Base-by-base conservation (phyloP, 2,888 invertebrate species). In the Hololepta plana region DNA sequence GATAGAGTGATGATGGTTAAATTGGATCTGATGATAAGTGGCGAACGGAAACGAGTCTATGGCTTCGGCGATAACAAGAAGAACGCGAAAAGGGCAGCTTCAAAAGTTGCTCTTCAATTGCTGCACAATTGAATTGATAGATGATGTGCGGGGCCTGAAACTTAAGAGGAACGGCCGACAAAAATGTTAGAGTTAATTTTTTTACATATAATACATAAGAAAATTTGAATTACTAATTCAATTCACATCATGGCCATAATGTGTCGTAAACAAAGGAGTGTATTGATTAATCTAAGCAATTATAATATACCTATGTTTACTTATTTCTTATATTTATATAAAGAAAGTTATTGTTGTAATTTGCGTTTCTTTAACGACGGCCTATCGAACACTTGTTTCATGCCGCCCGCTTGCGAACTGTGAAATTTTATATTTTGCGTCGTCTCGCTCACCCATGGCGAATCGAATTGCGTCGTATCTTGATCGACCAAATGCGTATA, bases 401-500 rank as follows among this genome's bases (percentile, higher is more conserved):
- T 76, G 10, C 93, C 95, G 8, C 90, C 96, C 2, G 91, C 80
- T 50, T 81, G 80, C 47, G 77, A 76, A 38, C 71, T 69, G 43
- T 80, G 75, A 45, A 88, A 88, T 53, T 88, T 88, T 21, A 81
- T 58, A 49, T 84, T 88, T 48, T 80, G 80, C 1, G 80, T 66
- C 0, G 87, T 85, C 45, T 95, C 93, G 6, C 79, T 76, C 32
- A 82, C 79, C 98, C 98, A 98, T 0, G 95, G 90, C 0, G 93
- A 91, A 49, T 96, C 93, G 44, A 91, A 91, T 46, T 87, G 84
- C 0, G 98, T 98, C 0, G 96, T 98, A 48, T 98, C 98, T 53
- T 99, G 98, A 55, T 95, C 96, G 0, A 98, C 95, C 46, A 98
- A 62, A 59, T 98, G 98, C 0, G 98, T 98, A 57, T 98, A 98